Evolutionary conservation across 2,888 invertebrate species (phyloP), one percentile per base, ranked within the genome.

Genomic region (Pheosia tremula): DNA sequence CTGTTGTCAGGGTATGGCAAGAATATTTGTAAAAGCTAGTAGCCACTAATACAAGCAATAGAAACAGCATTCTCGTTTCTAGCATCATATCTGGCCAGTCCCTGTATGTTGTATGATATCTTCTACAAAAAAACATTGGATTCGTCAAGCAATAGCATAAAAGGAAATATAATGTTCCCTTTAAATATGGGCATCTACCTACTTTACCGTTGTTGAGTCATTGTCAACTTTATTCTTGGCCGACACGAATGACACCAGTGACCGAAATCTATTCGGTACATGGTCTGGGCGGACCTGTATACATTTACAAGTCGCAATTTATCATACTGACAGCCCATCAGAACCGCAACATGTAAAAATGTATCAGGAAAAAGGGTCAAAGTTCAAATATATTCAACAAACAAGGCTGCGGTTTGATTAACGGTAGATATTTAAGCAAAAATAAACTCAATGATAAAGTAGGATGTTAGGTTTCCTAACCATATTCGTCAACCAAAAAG

Each of bases 281-380:
- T 62, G 72, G 63, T 63, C 62, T 36, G 59, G 70, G 69, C 37
- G 72, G 72, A 57, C 60, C 60, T 60, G 57, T 72, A 56, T 60
- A 60, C 50, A 53, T 37, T 53, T 37, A 38, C 53, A 53, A 37
- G 37, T 9, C n/a, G 52, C 53, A 53, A 37, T 53, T 53, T 37
- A 53, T 53, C 53, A 37, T 37, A 9, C 36, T 37, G 37, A 53
- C 53, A 5, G 53, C 10, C 24, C 37, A 53, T 53, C 53, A 53
- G 10, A 53, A 24, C 11, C 53, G 37, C 37, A 53, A 37, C 53
- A 53, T 53, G 53, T 53, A 10, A 9, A 53, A 53, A 53, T 53
- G 37, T 53, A 53, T 53, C 53, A 47, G 11, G 36, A 37, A 37
- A 37, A 53, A 36, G 53, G 36, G 53, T 53, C 53, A 37, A 37